Evolutionary conservation across 1,140 invertebrate species (phyloP), one percentile per base, ranked within the genome.

Genomic region (Nasonia longicornis): DNA sequence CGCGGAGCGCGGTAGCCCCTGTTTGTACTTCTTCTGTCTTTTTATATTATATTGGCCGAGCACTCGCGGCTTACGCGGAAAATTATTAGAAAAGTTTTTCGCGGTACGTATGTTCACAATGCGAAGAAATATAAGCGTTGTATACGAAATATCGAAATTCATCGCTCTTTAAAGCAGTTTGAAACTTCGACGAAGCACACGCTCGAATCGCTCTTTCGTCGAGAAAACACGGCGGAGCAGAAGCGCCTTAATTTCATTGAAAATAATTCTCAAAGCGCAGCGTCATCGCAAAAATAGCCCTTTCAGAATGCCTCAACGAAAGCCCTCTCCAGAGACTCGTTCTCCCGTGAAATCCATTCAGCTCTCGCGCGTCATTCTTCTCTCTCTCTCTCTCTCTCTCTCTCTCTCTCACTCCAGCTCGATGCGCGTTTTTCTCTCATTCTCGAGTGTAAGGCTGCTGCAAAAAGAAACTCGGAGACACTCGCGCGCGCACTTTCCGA

Each of bases 31-130:
- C 58, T 79, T 79, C 26, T 71, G 26, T 14, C 38, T 58, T 58
- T 58, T 74, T 80, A 67, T 80, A 38, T 67, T 80, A 38, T 67
- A 80, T 80, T 70, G 73, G 64, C 20, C 45, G 42, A 70, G 12
- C 58, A 67, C 71, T 80, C 48, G 11, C 1, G 12, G 11, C 1
- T 73, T 45, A 11, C 8, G 31, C 38, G 31, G 31, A 7, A 78
- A 35, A 77, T n/a, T 78, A 77, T n/a, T 78, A 35, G 42, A 78
- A 78, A 78, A 78, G 1, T 78, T 70, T 67, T 42, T 66, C 52
- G 1, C 1, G 38, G 31, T 16, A 45, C 3, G 20, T 26, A 26
- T 26, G 26, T 26, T 26, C 3, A 16, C 2, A 10, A 7, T 22
- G 14, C 14, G 2, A 6, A 7, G 31, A 26, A 26, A 26, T 26